Conservation (phyloP, 2,888 invertebrate species). For the Scaptomyza reducta region DNA sequence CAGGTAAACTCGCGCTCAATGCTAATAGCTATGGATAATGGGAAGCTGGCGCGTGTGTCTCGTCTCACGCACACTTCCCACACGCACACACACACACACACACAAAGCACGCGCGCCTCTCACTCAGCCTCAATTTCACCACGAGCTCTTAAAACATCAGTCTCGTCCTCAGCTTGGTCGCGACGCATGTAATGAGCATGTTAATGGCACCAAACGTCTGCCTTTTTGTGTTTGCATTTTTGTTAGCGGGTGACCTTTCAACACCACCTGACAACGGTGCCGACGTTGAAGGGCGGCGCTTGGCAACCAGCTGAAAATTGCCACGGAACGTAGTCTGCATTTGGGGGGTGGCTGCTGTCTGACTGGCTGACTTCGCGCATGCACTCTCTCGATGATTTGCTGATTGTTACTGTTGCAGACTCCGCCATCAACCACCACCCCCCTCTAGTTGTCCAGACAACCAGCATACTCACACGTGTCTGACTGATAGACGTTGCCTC, state of each 20-base stretch:
- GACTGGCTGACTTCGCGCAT: constrained; percentile 62
- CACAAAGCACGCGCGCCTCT: constrained; percentile 37
- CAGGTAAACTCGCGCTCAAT: constrained; percentile 64
- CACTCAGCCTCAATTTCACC: constrained; percentile 4
- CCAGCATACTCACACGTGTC: constrained; percentile 47
- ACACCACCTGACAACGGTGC: constrained; percentile 49
- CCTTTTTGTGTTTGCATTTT: neutral
- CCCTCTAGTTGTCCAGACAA: constrained; percentile 46
- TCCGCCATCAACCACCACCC: constrained; percentile 23
- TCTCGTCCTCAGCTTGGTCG: constrained; percentile 38
- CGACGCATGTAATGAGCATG: constrained; percentile 67
- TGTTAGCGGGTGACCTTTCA: constrained; percentile 16
- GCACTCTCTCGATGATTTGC: constrained; percentile 60
- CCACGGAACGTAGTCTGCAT: constrained; percentile 7
- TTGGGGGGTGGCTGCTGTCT: constrained; percentile 68
- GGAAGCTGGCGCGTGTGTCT: constrained; percentile 35
- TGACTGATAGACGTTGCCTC: constrained; percentile 40
- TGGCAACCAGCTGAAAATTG: constrained; percentile 52
- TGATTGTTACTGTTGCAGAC: constrained; percentile 66
- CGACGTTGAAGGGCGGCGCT: constrained; percentile 53
- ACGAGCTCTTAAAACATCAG: neutral
- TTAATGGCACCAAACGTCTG: constrained; percentile 57
- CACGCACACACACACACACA: constrained; percentile 27
- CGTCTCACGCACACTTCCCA: constrained; percentile 39
- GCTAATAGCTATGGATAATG: constrained; percentile 63